These are phyloP conservation scores for Zoanthus gigantus DNA, from an alignment of 92 coral and sea anemone genomes.

Conservation along the genomic window DNA sequence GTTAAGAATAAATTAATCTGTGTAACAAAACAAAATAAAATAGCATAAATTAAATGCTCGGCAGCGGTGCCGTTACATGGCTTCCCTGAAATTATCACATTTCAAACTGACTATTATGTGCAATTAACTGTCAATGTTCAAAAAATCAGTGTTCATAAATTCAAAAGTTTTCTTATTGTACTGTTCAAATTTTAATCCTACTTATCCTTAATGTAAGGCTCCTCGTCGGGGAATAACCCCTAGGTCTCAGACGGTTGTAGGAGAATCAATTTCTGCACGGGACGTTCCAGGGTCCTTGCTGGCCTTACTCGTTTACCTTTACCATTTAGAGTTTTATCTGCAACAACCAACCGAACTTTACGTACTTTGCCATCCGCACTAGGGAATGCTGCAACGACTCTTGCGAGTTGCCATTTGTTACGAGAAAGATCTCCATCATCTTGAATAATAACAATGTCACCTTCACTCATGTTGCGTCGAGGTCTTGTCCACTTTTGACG, in stretches of 20 bases:
- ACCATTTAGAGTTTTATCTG: conserved; percentile 22
- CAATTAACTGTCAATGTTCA: conserved; percentile 9
- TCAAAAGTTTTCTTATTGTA: not conserved
- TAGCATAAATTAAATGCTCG: conserved; percentile 20
- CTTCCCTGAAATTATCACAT: conserved; percentile 42
- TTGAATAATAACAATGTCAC: conserved; percentile 35
- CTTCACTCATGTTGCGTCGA: conserved; percentile 14
- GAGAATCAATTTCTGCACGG: conserved; percentile 57
- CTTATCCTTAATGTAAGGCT: conserved; percentile 19
- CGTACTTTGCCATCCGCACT: conserved; percentile 46
- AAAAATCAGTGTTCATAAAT: conserved; percentile 16
- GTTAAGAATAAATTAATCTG: conserved; percentile 1
- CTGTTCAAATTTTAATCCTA: no score
- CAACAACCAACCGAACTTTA: conserved; percentile 28
- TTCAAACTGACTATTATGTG: not conserved
- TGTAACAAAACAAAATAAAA: conserved; percentile 29
- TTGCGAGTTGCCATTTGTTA: conserved; percentile 61
- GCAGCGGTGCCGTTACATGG: conserved; percentile 18
- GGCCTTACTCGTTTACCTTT: conserved; percentile 28
- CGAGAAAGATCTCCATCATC: conserved; percentile 37
- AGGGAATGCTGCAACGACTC: conserved; percentile 13
- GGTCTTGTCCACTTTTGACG: conserved; percentile 33
- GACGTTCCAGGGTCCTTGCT: conserved; percentile 46
- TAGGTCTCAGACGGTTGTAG: conserved; percentile 25
- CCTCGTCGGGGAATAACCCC: conserved; percentile 53